Evolutionary conservation across 2,888 invertebrate genomes (phyloP).

Genomic region (Oscheius sp.): DNA sequence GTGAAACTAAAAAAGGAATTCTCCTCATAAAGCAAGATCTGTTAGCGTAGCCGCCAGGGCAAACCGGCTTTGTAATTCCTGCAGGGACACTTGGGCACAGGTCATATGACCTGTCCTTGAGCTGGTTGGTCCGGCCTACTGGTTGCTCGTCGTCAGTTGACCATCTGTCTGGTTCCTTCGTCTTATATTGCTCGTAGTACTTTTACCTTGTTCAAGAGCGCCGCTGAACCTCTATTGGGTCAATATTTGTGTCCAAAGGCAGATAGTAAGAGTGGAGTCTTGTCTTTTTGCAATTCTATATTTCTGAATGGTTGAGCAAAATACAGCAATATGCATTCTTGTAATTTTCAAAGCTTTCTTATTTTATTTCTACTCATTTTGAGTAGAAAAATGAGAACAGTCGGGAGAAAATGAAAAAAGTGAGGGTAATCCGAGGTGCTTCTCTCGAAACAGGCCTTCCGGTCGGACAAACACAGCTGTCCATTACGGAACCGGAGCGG

Average conservation of each 20-base stretch:
- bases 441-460: constrained; percentile 33
- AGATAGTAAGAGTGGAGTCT: background rate
- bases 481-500: constrained; percentile 30
- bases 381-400: background rate
- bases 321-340: background rate
- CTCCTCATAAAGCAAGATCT: background rate
- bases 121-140: background rate
- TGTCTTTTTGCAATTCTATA: background rate
- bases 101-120: constrained; percentile 17
- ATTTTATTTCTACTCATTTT: background rate
- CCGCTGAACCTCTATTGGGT: constrained; percentile 6
- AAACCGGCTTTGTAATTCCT: constrained; percentile 2
- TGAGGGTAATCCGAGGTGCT: constrained; percentile 27
- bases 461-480: constrained; percentile 33
- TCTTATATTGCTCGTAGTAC: background rate
- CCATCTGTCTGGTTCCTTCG: background rate
- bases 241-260: constrained; percentile 19
- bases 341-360: background rate
- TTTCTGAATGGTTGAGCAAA: background rate
- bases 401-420: background rate
- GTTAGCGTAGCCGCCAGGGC: background rate
- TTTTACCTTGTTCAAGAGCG: background rate
- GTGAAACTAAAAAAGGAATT: too few species aligned
- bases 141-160: background rate
- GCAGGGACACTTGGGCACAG: background rate